Percentiles rank a stretch among this genome's conserved stretches.
Evolutionary conservation across 2,113 vertebrate genomes (phyloP).

Genomic region (Myotis yumanensis): DNA sequence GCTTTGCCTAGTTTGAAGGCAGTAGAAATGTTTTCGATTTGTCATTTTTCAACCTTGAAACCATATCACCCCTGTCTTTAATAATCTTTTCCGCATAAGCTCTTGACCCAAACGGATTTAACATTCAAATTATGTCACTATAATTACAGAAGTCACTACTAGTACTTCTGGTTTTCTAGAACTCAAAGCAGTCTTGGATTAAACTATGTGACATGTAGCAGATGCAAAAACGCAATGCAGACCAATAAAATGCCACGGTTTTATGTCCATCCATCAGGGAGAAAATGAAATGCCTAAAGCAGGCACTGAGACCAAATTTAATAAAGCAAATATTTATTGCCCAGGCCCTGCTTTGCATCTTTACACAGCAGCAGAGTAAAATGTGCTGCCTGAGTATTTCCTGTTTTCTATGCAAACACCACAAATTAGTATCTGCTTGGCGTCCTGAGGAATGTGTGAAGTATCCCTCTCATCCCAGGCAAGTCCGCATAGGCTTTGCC

Average conservation of each 20-base stretch:
- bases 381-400: not conserved
- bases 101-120: not conserved
- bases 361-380: not conserved
- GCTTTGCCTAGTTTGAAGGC: not conserved
- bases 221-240: not conserved
- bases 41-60: not conserved
- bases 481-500: not conserved
- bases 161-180: not conserved
- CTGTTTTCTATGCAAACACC: not conserved
- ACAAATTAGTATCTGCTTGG: not conserved
- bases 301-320: not conserved
- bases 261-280: not conserved
- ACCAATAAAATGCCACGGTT: not conserved
- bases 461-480: not conserved
- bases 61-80: not conserved
- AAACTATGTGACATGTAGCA: not conserved
- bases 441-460: not conserved
- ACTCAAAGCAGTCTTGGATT: not conserved
- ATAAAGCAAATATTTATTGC: not conserved
- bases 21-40: constrained; percentile 28
- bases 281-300: constrained; percentile 12
- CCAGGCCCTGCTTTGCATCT: not conserved
- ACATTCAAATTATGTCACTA: not conserved
- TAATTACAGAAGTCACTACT: not conserved
- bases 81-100: not conserved